These are phyloP conservation scores for Butorides virescens DNA, from an alignment of 2,113 vertebrate genomes.

Conservation along the genomic window DNA sequence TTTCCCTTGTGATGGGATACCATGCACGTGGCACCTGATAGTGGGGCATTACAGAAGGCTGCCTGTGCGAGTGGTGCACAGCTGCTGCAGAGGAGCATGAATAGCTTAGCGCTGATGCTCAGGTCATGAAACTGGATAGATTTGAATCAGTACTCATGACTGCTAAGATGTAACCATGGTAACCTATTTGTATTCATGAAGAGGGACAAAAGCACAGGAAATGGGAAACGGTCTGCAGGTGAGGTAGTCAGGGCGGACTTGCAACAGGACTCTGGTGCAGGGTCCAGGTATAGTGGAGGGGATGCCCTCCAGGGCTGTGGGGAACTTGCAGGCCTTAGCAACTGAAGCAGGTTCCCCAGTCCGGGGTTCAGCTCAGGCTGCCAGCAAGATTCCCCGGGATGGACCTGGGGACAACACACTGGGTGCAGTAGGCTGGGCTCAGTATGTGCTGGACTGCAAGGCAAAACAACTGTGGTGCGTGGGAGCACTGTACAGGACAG, in stretches of 20 bases:
- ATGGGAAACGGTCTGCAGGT: background rate
- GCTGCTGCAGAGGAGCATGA: background rate
- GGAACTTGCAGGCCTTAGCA: background rate
- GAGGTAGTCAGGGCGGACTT: background rate
- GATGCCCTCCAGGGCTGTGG: background rate
- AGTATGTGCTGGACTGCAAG: background rate
- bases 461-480: background rate
- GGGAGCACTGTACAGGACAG: background rate
- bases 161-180: background rate
- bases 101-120: background rate
- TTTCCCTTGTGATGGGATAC: background rate
- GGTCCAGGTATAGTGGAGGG: fast-evolving
- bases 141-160: background rate
- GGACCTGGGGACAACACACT: background rate
- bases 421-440: background rate
- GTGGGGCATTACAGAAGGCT: background rate
- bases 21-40: background rate
- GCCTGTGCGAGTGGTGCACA: background rate
- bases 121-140: background rate
- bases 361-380: background rate
- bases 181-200: background rate
- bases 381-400: background rate
- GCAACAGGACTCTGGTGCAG: background rate
- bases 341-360: background rate
- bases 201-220: background rate